phyloP scores from a whole-genome alignment of 2,113 vertebrate species.

The Zosterops lateralis region DNA sequence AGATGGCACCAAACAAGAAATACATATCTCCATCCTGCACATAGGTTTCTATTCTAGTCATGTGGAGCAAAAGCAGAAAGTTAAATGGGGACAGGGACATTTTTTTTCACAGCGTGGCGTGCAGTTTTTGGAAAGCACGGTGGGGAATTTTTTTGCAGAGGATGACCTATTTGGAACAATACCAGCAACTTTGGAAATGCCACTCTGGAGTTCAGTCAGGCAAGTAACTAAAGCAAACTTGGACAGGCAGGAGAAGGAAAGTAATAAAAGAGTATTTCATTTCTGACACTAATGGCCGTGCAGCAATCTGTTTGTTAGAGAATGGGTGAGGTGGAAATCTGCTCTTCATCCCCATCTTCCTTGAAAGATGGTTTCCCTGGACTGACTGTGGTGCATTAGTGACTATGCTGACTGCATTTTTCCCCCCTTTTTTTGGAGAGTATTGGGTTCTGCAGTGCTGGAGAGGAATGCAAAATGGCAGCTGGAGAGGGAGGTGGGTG shows the following conservation, averaged over 20 bases:
- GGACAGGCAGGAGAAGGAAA: conserved; percentile 25
- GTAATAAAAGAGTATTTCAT: conserved; percentile 44
- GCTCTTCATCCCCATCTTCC: not conserved
- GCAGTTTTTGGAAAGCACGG: conserved; percentile 73
- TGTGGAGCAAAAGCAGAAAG: conserved; percentile 62
- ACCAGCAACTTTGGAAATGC: conserved; percentile 74
- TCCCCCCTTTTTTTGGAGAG: not conserved
- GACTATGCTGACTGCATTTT: not conserved
- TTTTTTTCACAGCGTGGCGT: conserved; percentile 44
- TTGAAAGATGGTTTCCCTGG: not conserved
- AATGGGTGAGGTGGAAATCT: not conserved
- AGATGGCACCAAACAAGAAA: conserved; percentile 35
- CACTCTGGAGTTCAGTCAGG: conserved; percentile 70
- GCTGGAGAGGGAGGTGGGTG: not conserved
- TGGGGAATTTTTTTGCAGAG: conserved; percentile 74
- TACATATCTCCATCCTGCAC: conserved; percentile 12
- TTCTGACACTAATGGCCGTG: not conserved
- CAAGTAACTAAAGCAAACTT: conserved; percentile 61
- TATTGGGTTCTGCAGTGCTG: not conserved
- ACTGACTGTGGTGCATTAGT: not conserved
- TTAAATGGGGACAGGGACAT: conserved; percentile 70
- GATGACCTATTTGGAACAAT: conserved; percentile 79
- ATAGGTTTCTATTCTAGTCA: conserved; percentile 47
- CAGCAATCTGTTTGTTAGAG: conserved; percentile 19
- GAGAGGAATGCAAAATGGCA: conserved; percentile 6